Evolutionary conservation across 2,797 vertebrate genomes (phyloP).

Genomic region (Borostomias antarcticus): DNA sequence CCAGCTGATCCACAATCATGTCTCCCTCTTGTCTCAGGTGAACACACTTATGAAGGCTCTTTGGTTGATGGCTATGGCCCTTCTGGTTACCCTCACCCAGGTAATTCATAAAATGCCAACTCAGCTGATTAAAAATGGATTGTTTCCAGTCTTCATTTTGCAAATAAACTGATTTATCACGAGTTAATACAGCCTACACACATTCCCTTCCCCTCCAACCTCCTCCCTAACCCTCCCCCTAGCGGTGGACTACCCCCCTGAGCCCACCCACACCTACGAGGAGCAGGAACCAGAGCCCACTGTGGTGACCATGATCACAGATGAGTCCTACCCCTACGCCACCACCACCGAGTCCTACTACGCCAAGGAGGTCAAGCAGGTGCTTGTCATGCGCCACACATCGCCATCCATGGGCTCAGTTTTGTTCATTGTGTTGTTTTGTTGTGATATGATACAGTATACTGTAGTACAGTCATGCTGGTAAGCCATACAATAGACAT

Average conservation of each 20-base stretch:
- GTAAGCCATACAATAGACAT: too few relatives aligned
- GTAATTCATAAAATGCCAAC: conserved; percentile 54
- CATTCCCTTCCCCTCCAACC: neutral
- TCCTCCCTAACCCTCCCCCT: conserved; percentile 13
- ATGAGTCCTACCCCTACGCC: conserved; percentile 68
- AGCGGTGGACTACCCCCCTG: conserved; percentile 54
- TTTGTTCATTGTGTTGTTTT: too few relatives aligned
- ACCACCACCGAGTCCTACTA: conserved; percentile 73
- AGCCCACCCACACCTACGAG: conserved; percentile 59
- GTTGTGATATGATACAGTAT: too few relatives aligned
- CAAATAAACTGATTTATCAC: too few relatives aligned
- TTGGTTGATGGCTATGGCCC: conserved; percentile 56
- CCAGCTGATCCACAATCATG: neutral
- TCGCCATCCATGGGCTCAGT: too few relatives aligned
- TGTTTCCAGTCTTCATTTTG: neutral
- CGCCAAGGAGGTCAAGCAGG: conserved; percentile 76
- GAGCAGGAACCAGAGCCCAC: conserved; percentile 59
- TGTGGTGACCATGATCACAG: conserved; percentile 77
- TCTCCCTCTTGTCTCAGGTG: conserved; percentile 56
- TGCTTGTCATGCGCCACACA: too few relatives aligned
- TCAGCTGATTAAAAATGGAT: too few relatives aligned
- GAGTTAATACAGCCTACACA: too few relatives aligned
- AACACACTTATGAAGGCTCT: conserved; percentile 67
- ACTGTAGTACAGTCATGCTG: too few relatives aligned
- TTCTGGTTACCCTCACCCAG: conserved; percentile 58